Evolutionary conservation across 2,113 vertebrate genomes (phyloP).

Genomic region (Clarias macrocephalus): DNA sequence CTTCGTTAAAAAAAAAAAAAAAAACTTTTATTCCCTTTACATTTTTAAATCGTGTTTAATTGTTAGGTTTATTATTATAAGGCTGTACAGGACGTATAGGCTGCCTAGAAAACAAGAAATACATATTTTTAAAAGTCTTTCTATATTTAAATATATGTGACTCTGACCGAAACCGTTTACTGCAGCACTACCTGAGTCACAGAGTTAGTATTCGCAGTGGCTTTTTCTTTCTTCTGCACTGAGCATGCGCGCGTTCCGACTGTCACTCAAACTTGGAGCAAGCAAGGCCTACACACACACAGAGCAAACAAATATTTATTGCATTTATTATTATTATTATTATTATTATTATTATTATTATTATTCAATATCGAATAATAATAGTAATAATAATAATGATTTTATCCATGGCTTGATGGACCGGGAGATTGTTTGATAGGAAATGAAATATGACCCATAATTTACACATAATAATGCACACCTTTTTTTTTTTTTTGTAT

Average conservation of each 20-base stretch:
- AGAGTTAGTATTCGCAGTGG: not conserved
- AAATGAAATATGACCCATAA: conserved; percentile 21
- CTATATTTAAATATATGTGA: not conserved
- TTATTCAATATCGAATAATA: not conserved
- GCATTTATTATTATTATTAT: conserved; percentile 26
- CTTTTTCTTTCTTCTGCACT: conserved; percentile 28
- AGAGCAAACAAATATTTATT: not conserved
- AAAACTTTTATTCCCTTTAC: not conserved
- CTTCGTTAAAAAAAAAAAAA: not conserved
- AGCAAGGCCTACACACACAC: conserved; percentile 53
- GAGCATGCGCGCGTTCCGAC: conserved; percentile 54
- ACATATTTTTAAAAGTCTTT: not conserved
- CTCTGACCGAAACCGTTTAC: not conserved
- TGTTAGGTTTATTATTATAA: not conserved
- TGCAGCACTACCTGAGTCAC: not conserved
- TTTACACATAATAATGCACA: not conserved
- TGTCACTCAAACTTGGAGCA: conserved; percentile 60
- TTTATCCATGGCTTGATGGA: not conserved
- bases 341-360: conserved; percentile 33
- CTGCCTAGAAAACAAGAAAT: not conserved
- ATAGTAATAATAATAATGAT: not conserved
- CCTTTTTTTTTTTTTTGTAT: not conserved
- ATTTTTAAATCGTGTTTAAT: not conserved
- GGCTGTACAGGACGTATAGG: not conserved
- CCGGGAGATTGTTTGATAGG: conserved; percentile 49